Base-by-base conservation (phyloP, 2,888 invertebrate species). In the Mythimna loreyi region DNA sequence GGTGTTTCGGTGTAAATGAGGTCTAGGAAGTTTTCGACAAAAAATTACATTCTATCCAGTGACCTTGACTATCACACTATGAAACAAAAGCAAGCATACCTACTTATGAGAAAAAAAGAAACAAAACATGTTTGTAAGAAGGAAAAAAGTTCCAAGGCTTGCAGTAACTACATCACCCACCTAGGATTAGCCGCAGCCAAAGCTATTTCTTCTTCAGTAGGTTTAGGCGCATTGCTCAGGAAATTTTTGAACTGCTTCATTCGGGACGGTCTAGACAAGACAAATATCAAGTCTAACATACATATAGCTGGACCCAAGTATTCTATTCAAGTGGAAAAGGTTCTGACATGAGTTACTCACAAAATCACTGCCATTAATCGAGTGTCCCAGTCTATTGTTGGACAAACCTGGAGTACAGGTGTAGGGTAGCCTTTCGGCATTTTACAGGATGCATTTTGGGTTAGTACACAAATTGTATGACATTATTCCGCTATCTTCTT, bases 151-250 rank as follows among this genome's bases (percentile, higher is more conserved):
- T 30, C 13, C n/a, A 63, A 43, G 3, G 23, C n/a, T 36, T 19
- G 28, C 28, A 43, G 36, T 11, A 56, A 59, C 55, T 57, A 33
- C 28, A 23, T 33, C 30, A 53, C 67, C 52, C n/a, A 75, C 75
- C 75, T 76, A 16, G 58, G 67, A 2, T 59, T 67, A 23, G 52
- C 61, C 25, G 28, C 45, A 4, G 61, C 23, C 30, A 67, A 74
- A n/a, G 58, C 53, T 40, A 61, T 58, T 47, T 79, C 52, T 67
- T 67, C 61, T 43, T 74, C 33, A 28, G 57, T 59, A 7, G 75
- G 68, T 53, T 79, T 47, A 45, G 75, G 75, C 4, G 80, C 55
- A 79, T 79, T 75, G 75, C 80, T 79, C 80, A 75, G 75, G 75
- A 75, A 75, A 9, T 30, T 79, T 45, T 75, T 74, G 19, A 75